These are phyloP conservation scores for Anarrhichthys ocellatus DNA, from an alignment of 2,113 vertebrate species.

Conservation along the genomic window DNA sequence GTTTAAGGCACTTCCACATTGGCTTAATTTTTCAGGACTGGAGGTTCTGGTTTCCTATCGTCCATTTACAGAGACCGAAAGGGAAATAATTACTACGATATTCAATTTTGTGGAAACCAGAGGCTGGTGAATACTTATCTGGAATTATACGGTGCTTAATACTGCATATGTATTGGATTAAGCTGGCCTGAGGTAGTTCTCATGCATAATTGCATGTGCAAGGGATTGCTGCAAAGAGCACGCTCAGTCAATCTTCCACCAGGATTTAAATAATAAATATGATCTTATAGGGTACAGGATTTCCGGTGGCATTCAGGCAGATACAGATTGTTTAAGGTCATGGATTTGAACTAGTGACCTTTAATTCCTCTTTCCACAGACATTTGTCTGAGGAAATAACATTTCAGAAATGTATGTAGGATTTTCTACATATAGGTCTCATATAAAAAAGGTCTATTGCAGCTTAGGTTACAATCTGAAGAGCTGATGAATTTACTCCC, in stretches of 20 bases:
- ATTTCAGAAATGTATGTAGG: not conserved
- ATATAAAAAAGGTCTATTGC: not conserved
- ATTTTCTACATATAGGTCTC: not conserved
- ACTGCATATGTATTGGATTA: not conserved
- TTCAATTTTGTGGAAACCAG: not conserved
- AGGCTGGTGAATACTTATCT: not conserved
- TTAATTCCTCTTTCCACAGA: conserved; percentile 23
- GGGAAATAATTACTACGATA: not conserved
- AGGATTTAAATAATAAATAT: conserved; percentile 37
- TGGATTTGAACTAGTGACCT: conserved; percentile 48
- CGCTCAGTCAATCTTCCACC: not conserved
- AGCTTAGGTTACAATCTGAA: not conserved
- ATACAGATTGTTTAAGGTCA: conserved; percentile 27
- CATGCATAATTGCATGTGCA: not conserved
- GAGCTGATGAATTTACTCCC: not conserved
- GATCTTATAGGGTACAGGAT: not conserved
- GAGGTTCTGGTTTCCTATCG: not conserved
- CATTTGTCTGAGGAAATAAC: conserved; percentile 19
- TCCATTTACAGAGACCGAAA: not conserved
- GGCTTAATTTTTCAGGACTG: not conserved
- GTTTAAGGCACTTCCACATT: not conserved
- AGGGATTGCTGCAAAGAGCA: not conserved
- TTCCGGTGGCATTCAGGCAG: not conserved
- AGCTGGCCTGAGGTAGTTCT: not conserved
- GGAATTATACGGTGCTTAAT: not conserved